A percentile compares a stretch with the other conserved stretches of the same genome.
Conservation (phyloP, 2,113 vertebrate genomes). For the Strix aluco region DNA sequence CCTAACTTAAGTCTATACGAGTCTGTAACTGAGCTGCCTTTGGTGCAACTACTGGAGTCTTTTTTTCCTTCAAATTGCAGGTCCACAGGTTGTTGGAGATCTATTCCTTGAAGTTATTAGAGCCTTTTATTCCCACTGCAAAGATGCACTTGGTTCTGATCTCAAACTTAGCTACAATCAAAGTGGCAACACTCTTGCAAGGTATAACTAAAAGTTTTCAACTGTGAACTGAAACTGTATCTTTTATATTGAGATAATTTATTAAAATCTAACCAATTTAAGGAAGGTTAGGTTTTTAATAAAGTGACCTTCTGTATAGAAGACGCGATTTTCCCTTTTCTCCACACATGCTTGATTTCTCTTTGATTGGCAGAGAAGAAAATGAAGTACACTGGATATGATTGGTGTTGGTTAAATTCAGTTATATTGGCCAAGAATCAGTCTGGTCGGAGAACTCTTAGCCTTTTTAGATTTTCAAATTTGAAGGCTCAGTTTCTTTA, state of each 20-base stretch:
- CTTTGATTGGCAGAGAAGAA: neutral
- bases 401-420: neutral
- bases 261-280: neutral
- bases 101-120: slow-evolving; percentile 92
- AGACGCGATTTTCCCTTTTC: neutral
- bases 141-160: slow-evolving; percentile 84
- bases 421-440: neutral
- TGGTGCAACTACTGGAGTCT: neutral
- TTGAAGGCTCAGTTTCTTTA: neutral
- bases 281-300: neutral
- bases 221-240: neutral
- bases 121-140: slow-evolving; percentile 91
- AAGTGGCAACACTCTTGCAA: slow-evolving; percentile 82
- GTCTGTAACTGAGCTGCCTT: neutral
- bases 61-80: slow-evolving; percentile 68
- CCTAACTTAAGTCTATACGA: neutral
- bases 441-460: neutral
- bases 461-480: neutral
- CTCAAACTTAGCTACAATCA: slow-evolving; percentile 80
- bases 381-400: neutral
- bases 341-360: neutral
- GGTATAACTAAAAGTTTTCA: slow-evolving; percentile 59
- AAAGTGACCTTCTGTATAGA: neutral
- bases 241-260: neutral
- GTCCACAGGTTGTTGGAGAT: slow-evolving; percentile 84